Evolutionary conservation across 2,888 invertebrate species (phyloP), one percentile per base, ranked within the genome.

Genomic region (Isoperla grammatica): DNA sequence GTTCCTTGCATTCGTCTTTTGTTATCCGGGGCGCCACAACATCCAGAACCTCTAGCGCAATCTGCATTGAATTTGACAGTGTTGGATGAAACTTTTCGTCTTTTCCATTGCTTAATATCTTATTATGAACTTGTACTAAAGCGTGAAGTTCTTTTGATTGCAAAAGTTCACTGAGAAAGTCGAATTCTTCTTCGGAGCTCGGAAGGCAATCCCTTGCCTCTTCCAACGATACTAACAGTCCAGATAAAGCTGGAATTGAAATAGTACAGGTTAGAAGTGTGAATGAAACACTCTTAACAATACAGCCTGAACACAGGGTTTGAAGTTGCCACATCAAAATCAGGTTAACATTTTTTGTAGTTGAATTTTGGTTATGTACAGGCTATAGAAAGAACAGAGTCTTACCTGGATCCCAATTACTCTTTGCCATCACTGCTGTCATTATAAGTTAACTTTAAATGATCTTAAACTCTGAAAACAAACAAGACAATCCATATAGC

Each of bases 101-200:
- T 70, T 88, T 86, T 57, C 88, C 87, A 76, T 88, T 88, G 68
- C 85, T 87, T 61, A 88, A 81, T 68, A 92, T 91, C 76, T 90
- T 90, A 72, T 92, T 92, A 74, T 94, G 93, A 62, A 93, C 92
- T 76, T 91, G 90, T 23, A 94, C 91, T 67, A 95, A 78, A 35
- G 94, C 93, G 76, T 93, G 89, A 1, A 95, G 81, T 72, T 93
- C 90, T 74, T 88, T 90, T 5, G 91, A 92, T 73, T 89, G 89
- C 53, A 95, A 78, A 54, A 94, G 77, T 66, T 88, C 88, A 75
- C 86, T 89, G 11, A 94, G 79, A 72, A 94, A 94, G 49, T 86
- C 87, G 64, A 92, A 82, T 76, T 94, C 94, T 75, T 92, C 90
- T 67, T 92, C 91, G 63, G 87, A 87, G 61, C 83, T 82, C 39